Evolutionary conservation across 1,140 invertebrate species (phyloP).

Genomic region (Trachymyrmex cornetzi): DNA sequence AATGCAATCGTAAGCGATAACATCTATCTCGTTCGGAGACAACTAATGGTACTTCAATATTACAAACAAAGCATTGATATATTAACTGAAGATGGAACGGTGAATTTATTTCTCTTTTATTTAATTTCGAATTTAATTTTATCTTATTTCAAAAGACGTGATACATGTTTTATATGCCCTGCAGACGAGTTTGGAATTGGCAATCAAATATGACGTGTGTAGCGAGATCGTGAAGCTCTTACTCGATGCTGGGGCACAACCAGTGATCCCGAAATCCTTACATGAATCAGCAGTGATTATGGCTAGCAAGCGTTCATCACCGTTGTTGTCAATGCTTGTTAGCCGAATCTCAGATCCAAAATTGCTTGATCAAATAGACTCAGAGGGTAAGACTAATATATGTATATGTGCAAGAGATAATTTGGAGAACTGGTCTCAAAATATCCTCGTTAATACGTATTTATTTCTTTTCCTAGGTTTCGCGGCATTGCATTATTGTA

Average conservation of each 20-base stretch:
- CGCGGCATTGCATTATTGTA: slow-evolving; percentile 79
- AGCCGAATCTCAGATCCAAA: slow-evolving; percentile 45
- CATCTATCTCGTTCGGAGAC: slow-evolving; percentile 68
- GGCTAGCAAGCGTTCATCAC: slow-evolving; percentile 76
- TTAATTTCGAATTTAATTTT: slow-evolving; percentile 36
- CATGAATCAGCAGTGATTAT: slow-evolving; percentile 78
- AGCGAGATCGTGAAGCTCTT: slow-evolving; percentile 73
- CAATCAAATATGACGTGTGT: slow-evolving; percentile 68
- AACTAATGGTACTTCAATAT: slow-evolving; percentile 73
- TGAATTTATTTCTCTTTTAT: slow-evolving; percentile 63
- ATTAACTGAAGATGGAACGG: slow-evolving; percentile 67
- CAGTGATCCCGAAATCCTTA: slow-evolving; percentile 52
- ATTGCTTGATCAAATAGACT: slow-evolving; percentile 58
- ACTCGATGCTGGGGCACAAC: slow-evolving; percentile 76
- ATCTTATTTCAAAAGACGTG: neutral
- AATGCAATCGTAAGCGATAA: slow-evolving; percentile 74
- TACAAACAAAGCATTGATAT: slow-evolving; percentile 72
- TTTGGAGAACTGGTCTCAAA: neutral
- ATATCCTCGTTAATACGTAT: neutral
- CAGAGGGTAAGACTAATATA: slow-evolving; percentile 41
- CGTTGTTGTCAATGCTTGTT: slow-evolving; percentile 65
- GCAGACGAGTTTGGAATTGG: slow-evolving; percentile 80
- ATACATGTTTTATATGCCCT: slow-evolving; percentile 41
- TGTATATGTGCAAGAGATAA: neutral
- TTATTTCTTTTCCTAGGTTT: slow-evolving; percentile 69